Conservation (phyloP, 2,888 invertebrate species). For the Fragum whitleyi region DNA sequence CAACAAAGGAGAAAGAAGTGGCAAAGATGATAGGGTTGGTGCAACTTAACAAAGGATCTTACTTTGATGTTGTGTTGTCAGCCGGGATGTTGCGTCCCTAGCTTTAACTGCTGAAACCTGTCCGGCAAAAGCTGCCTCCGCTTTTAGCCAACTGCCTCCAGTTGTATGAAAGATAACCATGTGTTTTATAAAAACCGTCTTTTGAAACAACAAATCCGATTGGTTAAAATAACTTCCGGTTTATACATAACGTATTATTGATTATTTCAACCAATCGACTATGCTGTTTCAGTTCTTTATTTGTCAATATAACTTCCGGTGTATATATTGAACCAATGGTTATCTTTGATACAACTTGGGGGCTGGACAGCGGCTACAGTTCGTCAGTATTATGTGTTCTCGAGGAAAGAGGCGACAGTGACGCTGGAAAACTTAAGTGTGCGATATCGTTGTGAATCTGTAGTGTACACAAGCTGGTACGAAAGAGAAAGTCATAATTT, state of each 20-base stretch:
- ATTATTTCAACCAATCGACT: too few relatives aligned
- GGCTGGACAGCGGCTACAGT: conserved; percentile 7
- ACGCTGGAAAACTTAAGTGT: background rate
- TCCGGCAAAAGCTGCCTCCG: background rate
- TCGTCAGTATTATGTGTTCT: conserved; percentile 25
- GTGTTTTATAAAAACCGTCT: too few relatives aligned
- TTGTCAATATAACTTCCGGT: too few relatives aligned
- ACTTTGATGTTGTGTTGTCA: conserved; percentile 5
- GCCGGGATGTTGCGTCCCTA: background rate
- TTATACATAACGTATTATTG: too few relatives aligned
- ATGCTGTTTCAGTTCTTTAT: too few relatives aligned
- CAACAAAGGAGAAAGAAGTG: background rate
- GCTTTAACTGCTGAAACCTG: conserved; percentile 11
- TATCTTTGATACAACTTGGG: too few relatives aligned
- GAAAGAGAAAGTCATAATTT: conserved; percentile 31
- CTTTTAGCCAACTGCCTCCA: background rate
- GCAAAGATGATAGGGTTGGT: conserved; percentile 33
- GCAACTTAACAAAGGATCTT: background rate
- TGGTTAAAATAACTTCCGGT: too few relatives aligned
- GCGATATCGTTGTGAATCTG: background rate
- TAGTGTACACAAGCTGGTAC: background rate
- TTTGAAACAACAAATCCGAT: too few relatives aligned
- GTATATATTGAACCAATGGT: too few relatives aligned
- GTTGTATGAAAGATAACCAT: too few relatives aligned
- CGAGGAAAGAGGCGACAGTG: background rate